phyloP scores from a whole-genome alignment of 2,113 vertebrate genomes.

The Cebus imitator region DNA sequence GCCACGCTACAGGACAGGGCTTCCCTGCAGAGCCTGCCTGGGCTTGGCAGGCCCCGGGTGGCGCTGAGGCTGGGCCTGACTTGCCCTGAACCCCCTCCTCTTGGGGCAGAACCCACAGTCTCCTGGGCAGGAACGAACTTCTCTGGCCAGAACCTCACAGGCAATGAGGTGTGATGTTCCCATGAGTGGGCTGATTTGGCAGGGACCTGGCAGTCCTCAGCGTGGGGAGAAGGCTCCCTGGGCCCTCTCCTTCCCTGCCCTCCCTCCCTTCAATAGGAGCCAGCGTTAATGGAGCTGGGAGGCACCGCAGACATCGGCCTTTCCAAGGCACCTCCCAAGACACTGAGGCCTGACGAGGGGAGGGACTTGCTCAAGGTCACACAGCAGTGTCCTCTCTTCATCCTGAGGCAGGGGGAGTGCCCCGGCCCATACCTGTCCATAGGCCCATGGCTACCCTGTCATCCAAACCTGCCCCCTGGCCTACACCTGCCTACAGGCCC shows the following conservation, averaged over 20 bases:
- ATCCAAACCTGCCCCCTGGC: too few relatives aligned
- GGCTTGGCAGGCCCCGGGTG: background rate
- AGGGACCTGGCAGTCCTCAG: background rate
- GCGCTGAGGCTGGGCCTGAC: background rate
- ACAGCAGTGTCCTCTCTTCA: background rate
- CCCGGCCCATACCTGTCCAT: too few relatives aligned
- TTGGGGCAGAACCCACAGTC: background rate
- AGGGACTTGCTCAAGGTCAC: background rate
- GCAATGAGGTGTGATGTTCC: background rate
- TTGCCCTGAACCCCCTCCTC: background rate
- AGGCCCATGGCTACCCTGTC: too few relatives aligned
- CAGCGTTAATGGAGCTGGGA: background rate
- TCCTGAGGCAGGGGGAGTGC: background rate
- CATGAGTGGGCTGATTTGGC: background rate
- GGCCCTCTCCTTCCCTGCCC: background rate
- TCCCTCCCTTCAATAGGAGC: background rate
- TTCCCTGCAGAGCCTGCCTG: background rate
- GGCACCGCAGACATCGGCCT: background rate
- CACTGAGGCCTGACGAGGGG: background rate
- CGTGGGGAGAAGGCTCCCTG: background rate
- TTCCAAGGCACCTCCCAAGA: background rate
- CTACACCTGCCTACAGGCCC: background rate
- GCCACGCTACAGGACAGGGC: background rate
- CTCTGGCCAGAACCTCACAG: background rate
- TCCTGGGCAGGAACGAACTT: background rate